phyloP scores from a whole-genome alignment of 2,888 invertebrate species.

The Polylopha cassiicola region DNA sequence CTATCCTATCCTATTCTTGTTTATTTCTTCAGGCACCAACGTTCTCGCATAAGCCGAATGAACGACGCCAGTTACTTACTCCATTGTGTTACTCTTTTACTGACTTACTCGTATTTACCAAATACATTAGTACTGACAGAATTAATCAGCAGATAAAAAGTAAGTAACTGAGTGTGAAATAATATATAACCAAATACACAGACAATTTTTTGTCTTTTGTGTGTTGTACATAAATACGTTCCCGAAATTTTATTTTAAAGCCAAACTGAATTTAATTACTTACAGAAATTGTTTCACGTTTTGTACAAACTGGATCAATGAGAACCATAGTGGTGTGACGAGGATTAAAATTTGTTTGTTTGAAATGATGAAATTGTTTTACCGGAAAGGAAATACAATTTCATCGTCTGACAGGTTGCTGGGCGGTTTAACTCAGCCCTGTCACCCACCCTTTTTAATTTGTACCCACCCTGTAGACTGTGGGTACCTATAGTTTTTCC shows the following conservation, averaged over 20 bases:
- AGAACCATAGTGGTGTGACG: background rate
- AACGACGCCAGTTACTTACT: conserved; percentile 15
- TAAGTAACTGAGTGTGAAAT: no score
- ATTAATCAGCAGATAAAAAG: conserved; percentile 6
- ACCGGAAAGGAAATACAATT: conserved; percentile 14
- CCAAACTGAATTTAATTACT: no score
- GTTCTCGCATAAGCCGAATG: conserved; percentile 11
- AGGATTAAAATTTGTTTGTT: conserved; percentile 7
- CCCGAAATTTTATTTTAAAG: no score
- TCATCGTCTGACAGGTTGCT: conserved; percentile 6
- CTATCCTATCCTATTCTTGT: conserved; percentile 19
- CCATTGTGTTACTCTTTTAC: conserved; percentile 9
- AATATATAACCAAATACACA: no score
- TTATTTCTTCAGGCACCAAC: conserved; percentile 17
- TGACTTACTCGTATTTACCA: conserved; percentile 16
- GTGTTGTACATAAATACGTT: no score
- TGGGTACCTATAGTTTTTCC: conserved; percentile 11
- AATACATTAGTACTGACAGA: conserved; percentile 9
- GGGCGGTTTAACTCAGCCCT: conserved; percentile 1
- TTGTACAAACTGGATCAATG: conserved; percentile 4
- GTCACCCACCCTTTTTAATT: conserved; percentile 5
- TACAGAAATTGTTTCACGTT: no score
- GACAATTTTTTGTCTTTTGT: no score
- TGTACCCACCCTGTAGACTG: background rate
- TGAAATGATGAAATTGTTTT: conserved; percentile 13